Base-by-base conservation (phyloP, 2,797 vertebrate genomes). In the Spinus pinus region DNA sequence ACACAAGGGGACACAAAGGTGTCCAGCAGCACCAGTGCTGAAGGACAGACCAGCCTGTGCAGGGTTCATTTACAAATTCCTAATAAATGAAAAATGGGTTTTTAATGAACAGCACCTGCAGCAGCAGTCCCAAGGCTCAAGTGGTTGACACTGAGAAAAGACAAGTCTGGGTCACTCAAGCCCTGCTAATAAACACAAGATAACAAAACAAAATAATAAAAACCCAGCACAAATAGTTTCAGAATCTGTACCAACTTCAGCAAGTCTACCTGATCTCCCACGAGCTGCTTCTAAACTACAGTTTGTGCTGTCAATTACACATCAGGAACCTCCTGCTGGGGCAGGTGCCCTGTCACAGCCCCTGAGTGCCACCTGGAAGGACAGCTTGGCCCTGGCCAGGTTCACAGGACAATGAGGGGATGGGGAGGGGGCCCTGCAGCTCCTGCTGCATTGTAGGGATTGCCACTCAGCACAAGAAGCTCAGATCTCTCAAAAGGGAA, bases 41-140 rank as follows among this genome's bases (percentile, higher is more conserved):
- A 33, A 75, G 65, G 50, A 67, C 70, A 87, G 6, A 83, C 13
- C 9, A 9, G 41, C 41, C 72, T 66, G 46, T 53, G 54, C 70
- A 64, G 66, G 53, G 57, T 20, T 69, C 49, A 49, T 70, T 84
- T 86, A 53, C 47, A 53, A 56, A 88, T 42, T 61, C 81, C 85
- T 81, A 65, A 81, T 70, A 86, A 90, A 84, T 53, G 54, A 46
- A 58, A 93, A 89, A 51, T 23, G 23, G 51, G 16, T 62, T 51
- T 83, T 88, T 92, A 90, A 89, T 28, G 49, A 92, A 51, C 28
- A 90, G 61, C 73, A 69, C 33, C 61, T n/a, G 53, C 31, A 93
- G 65, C 33, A 82, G 37, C 0, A 1, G 22, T 67, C 75, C 83
- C 37, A 8, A 41, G 65, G 39, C 57, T 89, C 11, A 9, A 51